Evolutionary conservation across 2,113 vertebrate genomes (phyloP), one percentile per base, ranked within the genome.

Genomic region (Hippocampus mohnikei): DNA sequence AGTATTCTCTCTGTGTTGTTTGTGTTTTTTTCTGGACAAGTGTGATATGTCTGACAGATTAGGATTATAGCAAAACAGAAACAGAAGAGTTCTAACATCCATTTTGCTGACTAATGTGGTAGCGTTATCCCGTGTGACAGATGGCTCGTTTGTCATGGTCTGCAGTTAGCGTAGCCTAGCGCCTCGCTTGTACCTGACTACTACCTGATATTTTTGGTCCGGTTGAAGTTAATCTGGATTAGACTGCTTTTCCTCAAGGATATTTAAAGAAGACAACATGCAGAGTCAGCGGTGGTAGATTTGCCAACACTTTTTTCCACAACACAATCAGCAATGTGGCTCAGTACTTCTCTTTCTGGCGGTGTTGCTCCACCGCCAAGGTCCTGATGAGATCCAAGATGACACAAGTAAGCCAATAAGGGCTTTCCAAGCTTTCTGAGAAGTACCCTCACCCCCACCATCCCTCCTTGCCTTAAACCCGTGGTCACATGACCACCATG

Each of bases 331-430:
- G 23, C 55, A 58, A 58, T 15, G 11, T n/a, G 37, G 16, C 11
- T 62, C 37, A n/a, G 60, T 20, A 33, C 16, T 20, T 33, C 60
- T 41, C 8, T 8, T 62, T 21, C 33, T 33, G 11, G 55, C 15
- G 2, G 12, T n/a, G n/a, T 58, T 58, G 7, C 23, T 58, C n/a
- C n/a, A 27, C 58, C 60, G 20, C 60, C 60, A n/a, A 40, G 69
- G 46, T n/a, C 12, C 13, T 65, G 74, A 80, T 23, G n/a, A 60
- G 71, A 75, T 72, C 50, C 9, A 20, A 64, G 64, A 62, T 74
- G 82, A 81, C 72, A 72, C 40, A 65, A 44, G 69, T 78, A 69
- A 83, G 82, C 73, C 78, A 76, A 79, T 74, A 69, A 79, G 67
- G 27, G n/a, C 29, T 62, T 64, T 71, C 27, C 27, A 61, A 71